These are phyloP conservation scores for Trachops cirrhosus DNA, from an alignment of 2,797 vertebrate species.

Conservation along the genomic window DNA sequence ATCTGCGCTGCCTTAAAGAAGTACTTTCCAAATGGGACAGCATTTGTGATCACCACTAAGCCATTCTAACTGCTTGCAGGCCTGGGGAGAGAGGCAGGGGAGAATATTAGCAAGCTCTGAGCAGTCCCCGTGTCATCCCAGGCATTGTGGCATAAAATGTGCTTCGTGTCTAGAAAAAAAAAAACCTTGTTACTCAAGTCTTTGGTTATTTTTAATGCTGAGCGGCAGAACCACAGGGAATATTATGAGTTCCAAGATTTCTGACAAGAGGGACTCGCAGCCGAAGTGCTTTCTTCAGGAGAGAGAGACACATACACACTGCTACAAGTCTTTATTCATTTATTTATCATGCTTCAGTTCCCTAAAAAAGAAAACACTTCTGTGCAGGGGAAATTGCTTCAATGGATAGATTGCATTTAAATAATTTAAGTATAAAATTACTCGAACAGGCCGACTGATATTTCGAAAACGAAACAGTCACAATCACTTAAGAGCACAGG, in stretches of 20 bases:
- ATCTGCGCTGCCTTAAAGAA: slow-evolving; percentile 77
- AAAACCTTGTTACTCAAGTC: slow-evolving; percentile 56
- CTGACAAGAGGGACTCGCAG: slow-evolving; percentile 71
- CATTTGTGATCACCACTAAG: slow-evolving; percentile 73
- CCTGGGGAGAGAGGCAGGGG: slow-evolving; percentile 67
- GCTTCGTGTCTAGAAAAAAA: slow-evolving; percentile 75
- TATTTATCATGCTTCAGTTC: slow-evolving; percentile 82
- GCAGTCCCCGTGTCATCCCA: slow-evolving; percentile 76
- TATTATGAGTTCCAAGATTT: slow-evolving; percentile 80
- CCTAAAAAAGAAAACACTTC: slow-evolving; percentile 79
- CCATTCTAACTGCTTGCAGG: slow-evolving; percentile 74
- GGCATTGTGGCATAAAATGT: slow-evolving; percentile 81
- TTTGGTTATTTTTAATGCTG: slow-evolving; percentile 82
- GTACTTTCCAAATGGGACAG: slow-evolving; percentile 76
- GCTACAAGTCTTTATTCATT: slow-evolving; percentile 82
- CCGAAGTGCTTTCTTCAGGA: slow-evolving; percentile 71
- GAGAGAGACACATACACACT: slow-evolving; percentile 55
- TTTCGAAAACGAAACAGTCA: slow-evolving; percentile 73
- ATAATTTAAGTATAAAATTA: slow-evolving; percentile 83
- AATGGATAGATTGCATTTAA: slow-evolving; percentile 79
- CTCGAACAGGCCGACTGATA: slow-evolving; percentile 68
- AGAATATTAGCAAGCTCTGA: slow-evolving; percentile 78
- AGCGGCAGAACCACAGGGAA: slow-evolving; percentile 72
- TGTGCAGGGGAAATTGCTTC: slow-evolving; percentile 71
- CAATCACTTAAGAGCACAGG: slow-evolving; percentile 62